Conservation (phyloP, 2,113 vertebrate species). For the Pluvianellus socialis region DNA sequence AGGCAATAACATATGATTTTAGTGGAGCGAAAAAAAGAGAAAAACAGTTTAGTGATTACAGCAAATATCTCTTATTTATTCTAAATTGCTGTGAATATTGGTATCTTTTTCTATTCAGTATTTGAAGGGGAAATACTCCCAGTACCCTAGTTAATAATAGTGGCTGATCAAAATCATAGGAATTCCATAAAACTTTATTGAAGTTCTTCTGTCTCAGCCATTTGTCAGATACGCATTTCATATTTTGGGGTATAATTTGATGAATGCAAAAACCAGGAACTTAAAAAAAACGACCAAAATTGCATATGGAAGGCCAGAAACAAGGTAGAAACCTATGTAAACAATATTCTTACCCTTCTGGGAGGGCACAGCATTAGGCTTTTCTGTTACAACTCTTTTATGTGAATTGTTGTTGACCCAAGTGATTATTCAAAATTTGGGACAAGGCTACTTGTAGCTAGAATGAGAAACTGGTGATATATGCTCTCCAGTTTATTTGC, state of each 20-base stretch:
- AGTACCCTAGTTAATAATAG: not conserved
- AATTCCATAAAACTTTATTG: not conserved
- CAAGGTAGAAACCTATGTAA: not conserved
- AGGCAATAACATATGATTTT: not conserved
- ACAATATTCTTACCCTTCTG: not conserved
- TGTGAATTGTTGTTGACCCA: not conserved
- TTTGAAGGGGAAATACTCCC: not conserved
- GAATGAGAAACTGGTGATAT: not conserved
- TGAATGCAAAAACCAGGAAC: not conserved
- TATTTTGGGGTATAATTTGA: not conserved
- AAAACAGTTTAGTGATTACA: not conserved
- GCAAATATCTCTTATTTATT: not conserved
- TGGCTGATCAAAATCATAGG: not conserved
- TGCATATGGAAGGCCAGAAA: not conserved
- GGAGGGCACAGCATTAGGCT: not conserved
- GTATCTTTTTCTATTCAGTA: not conserved
- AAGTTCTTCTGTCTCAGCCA: not conserved
- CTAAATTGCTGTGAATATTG: not conserved
- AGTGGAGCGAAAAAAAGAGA: not conserved
- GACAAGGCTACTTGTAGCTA: not conserved
- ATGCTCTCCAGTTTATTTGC: not conserved
- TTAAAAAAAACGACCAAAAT: not conserved
- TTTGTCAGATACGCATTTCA: not conserved
- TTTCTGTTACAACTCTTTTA: not conserved
- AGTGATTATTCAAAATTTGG: not conserved